phyloP scores from a whole-genome alignment of 2,888 invertebrate species.

The Tenthredo mesomela region DNA sequence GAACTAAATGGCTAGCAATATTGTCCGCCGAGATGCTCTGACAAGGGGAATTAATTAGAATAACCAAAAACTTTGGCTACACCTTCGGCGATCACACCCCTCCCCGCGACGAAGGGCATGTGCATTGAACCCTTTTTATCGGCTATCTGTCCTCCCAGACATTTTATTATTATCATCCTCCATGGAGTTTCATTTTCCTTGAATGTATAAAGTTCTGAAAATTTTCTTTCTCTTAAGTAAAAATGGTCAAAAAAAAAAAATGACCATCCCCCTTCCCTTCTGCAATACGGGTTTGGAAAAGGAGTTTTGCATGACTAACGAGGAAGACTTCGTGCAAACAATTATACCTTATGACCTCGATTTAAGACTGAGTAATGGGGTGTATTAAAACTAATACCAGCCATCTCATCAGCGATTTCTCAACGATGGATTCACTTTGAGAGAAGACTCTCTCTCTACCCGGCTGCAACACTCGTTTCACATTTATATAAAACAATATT shows the following conservation, averaged over 20 bases:
- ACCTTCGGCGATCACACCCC: background rate
- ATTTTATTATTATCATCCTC: background rate
- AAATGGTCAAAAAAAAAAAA: background rate
- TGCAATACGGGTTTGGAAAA: background rate
- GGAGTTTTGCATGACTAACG: slow-evolving; percentile 46
- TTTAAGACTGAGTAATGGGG: slow-evolving; percentile 52
- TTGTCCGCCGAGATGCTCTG: slow-evolving; percentile 71
- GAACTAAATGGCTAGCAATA: slow-evolving; percentile 77
- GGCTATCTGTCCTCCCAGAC: background rate
- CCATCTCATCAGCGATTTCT: slow-evolving; percentile 54
- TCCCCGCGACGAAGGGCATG: background rate
- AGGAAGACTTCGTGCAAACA: slow-evolving; percentile 44
- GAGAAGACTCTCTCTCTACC: background rate
- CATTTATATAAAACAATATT: slow-evolving; percentile 42
- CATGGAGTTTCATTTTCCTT: background rate
- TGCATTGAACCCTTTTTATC: background rate
- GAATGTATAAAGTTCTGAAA: background rate
- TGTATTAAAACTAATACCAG: slow-evolving; percentile 52
- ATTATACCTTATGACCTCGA: slow-evolving; percentile 48
- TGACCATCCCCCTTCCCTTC: background rate
- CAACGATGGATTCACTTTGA: slow-evolving; percentile 55
- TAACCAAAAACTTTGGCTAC: slow-evolving; percentile 71
- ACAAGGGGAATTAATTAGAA: slow-evolving; percentile 78
- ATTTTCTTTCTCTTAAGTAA: background rate
- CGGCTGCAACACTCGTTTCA: background rate